Evolutionary conservation across 2,888 invertebrate genomes (phyloP).

Genomic region (Idaea dimidiata): DNA sequence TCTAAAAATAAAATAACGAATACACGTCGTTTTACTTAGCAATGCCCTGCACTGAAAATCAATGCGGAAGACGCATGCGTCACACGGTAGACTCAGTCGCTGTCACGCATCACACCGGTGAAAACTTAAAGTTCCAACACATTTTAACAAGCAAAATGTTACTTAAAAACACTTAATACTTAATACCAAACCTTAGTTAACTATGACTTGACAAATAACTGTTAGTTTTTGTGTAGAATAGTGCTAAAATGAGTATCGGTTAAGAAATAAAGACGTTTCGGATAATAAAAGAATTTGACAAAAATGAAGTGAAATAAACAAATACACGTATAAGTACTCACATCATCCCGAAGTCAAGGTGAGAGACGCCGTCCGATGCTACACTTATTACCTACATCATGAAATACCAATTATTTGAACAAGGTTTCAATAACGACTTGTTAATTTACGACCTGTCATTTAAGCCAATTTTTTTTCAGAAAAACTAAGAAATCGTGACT

Average conservation of each 20-base stretch:
- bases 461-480: not conserved
- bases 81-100: not conserved
- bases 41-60: conserved; percentile 62
- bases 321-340: not conserved
- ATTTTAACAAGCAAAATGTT: not conserved
- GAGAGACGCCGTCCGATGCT: not conserved
- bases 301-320: not conserved
- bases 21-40: conserved; percentile 12
- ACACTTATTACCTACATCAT: not conserved
- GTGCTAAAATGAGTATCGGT: not conserved
- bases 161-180: not conserved
- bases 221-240: not conserved
- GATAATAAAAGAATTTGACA: conserved; percentile 6
- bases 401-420: not conserved
- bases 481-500: not conserved
- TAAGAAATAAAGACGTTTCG: conserved; percentile 7
- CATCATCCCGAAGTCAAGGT: not conserved
- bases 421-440: not conserved
- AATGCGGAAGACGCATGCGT: conserved; percentile 65
- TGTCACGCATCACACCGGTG: conserved; percentile 10
- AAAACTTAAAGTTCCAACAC: not conserved
- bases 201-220: not conserved
- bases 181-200: not conserved
- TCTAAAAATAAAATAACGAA: conserved; percentile 16
- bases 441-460: not conserved